Evolutionary conservation across 1,140 invertebrate species (phyloP).

Genomic region (Matsumurasca onukii): DNA sequence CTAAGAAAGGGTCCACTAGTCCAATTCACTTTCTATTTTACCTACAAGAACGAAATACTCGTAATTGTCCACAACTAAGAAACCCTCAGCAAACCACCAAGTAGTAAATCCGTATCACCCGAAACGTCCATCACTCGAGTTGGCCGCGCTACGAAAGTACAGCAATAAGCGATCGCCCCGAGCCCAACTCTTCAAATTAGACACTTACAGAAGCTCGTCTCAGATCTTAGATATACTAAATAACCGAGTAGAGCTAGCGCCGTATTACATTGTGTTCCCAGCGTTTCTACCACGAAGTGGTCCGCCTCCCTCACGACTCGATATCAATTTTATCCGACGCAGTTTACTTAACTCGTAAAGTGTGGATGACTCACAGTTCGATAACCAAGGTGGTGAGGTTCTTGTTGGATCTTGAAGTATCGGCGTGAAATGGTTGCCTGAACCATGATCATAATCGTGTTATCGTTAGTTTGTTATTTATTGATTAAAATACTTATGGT

Average conservation of each 20-base stretch:
- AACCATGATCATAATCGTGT: too few relatives aligned
- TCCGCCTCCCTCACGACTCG: slow-evolving; percentile 4
- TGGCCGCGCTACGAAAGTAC: slow-evolving; percentile 23
- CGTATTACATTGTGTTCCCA: slow-evolving; percentile 28
- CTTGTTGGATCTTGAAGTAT: too few relatives aligned
- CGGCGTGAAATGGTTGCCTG: too few relatives aligned
- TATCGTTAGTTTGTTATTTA: too few relatives aligned
- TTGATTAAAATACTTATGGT: too few relatives aligned
- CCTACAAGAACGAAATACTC: too few relatives aligned
- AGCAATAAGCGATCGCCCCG: slow-evolving; percentile 21
- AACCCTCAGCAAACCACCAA: too few relatives aligned
- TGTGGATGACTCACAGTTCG: slow-evolving; percentile 12
- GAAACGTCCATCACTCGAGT: background rate
- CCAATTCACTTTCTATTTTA: too few relatives aligned
- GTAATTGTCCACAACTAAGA: too few relatives aligned
- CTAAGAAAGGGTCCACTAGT: too few relatives aligned
- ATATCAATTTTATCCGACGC: slow-evolving; percentile 22
- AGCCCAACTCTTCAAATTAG: slow-evolving; percentile 26
- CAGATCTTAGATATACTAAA: slow-evolving; percentile 30
- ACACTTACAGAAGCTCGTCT: slow-evolving; percentile 28
- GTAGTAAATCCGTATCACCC: too few relatives aligned
- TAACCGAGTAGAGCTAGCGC: slow-evolving; percentile 21
- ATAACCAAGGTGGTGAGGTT: too few relatives aligned
- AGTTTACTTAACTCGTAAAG: slow-evolving; percentile 13
- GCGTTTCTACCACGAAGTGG: background rate